Evolutionary conservation across 92 coral and sea anemone genomes (phyloP).

Genomic region (Bergia puertoricense): DNA sequence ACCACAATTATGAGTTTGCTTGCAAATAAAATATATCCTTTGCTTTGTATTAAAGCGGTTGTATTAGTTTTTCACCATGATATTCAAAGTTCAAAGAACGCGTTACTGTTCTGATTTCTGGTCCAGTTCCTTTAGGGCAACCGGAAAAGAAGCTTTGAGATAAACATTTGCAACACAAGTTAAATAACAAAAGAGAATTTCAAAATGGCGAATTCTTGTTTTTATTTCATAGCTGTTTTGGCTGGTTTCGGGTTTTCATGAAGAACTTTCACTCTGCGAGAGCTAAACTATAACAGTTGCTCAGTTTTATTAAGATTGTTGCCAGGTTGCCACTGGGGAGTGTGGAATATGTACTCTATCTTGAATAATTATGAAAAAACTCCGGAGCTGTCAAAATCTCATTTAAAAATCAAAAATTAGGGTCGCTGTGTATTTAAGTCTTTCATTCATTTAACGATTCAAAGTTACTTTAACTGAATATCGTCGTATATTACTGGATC

Average conservation of each 20-base stretch:
- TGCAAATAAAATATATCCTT: not conserved
- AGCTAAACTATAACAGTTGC: not conserved
- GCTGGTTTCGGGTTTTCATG: not conserved
- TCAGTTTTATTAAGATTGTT: constrained; percentile 9
- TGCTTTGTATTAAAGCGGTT: not conserved
- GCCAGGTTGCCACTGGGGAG: constrained; percentile 20
- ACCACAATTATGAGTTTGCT: not conserved
- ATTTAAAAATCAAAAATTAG: not conserved
- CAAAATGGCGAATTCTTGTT: constrained; percentile 24
- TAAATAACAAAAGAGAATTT: not conserved
- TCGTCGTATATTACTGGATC: not conserved
- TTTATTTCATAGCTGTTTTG: constrained; percentile 2
- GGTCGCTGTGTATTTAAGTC: not conserved
- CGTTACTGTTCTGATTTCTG: not conserved
- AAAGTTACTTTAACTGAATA: not conserved
- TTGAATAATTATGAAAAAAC: not conserved
- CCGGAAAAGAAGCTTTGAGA: not conserved
- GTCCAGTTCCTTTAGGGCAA: not conserved
- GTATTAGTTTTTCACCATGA: not conserved
- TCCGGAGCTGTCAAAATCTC: constrained; percentile 1
- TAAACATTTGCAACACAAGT: not conserved
- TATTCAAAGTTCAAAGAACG: not conserved
- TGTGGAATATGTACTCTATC: not conserved
- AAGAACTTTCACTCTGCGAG: not conserved
- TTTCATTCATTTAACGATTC: not conserved